Evolutionary conservation across 2,113 vertebrate genomes (phyloP).

Genomic region (Alaudala cheleensis): DNA sequence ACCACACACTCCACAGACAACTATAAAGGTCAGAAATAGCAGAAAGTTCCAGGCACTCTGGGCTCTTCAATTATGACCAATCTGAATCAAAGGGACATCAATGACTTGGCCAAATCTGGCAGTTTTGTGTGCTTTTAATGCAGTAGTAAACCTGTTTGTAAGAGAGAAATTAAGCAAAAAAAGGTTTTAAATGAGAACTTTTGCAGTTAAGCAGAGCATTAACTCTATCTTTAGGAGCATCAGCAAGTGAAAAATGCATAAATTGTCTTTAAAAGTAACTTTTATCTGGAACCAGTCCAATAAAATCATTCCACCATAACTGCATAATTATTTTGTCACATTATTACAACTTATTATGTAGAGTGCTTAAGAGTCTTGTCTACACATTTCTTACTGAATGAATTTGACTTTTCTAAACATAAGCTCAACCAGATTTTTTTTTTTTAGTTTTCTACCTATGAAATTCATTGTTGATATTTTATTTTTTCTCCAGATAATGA

Average conservation of each 20-base stretch:
- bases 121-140: background rate
- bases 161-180: background rate
- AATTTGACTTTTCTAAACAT: background rate
- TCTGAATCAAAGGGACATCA: background rate
- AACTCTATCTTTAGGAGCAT: background rate
- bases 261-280: background rate
- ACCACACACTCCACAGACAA: background rate
- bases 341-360: background rate
- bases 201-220: background rate
- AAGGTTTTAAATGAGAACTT: background rate
- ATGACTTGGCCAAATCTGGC: background rate
- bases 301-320: background rate
- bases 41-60: background rate
- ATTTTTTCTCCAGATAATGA: background rate
- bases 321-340: background rate
- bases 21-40: background rate
- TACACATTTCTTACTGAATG: background rate
- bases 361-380: background rate
- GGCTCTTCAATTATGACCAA: background rate
- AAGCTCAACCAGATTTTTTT: background rate
- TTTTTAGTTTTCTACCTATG: background rate
- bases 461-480: background rate
- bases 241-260: background rate
- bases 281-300: background rate
- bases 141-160: background rate